Conservation (phyloP, 2,888 invertebrate genomes). For the Lasius fuliginosus region DNA sequence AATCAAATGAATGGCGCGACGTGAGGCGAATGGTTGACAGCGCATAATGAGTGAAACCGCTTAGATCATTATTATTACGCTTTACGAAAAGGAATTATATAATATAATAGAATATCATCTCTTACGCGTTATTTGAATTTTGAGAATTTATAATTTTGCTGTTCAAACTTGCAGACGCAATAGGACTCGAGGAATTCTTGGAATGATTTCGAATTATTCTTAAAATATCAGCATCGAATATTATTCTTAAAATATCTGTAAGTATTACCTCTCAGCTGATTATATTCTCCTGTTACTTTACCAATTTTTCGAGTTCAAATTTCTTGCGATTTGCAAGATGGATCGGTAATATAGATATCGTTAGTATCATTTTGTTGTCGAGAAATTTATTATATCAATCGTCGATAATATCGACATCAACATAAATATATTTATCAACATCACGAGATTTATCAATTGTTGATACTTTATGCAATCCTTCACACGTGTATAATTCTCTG, state of each 20-base stretch:
- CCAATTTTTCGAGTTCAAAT: slow-evolving; percentile 1
- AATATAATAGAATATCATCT: not conserved
- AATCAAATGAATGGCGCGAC: slow-evolving; percentile 61
- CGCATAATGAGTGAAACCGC: not conserved
- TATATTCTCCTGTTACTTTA: not conserved
- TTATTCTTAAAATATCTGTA: no score
- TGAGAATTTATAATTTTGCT: not conserved
- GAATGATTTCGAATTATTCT: not conserved
- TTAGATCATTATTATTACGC: not conserved
- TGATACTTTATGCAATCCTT: no score
- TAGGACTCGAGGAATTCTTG: not conserved
- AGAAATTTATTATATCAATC: not conserved
- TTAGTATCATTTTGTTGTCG: not conserved
- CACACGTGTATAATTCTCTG: no score
- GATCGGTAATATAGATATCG: not conserved
- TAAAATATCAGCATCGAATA: not conserved
- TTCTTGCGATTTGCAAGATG: not conserved
- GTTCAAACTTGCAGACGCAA: not conserved
- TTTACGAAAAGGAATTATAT: not conserved
- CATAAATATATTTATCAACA: no score
- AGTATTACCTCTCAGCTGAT: not conserved
- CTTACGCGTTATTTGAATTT: not conserved
- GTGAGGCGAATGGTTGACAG: not conserved
- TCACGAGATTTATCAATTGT: no score
- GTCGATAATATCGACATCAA: not conserved